phyloP scores from a whole-genome alignment of 2,113 vertebrate genomes.

The Onychostoma macrolepis region DNA sequence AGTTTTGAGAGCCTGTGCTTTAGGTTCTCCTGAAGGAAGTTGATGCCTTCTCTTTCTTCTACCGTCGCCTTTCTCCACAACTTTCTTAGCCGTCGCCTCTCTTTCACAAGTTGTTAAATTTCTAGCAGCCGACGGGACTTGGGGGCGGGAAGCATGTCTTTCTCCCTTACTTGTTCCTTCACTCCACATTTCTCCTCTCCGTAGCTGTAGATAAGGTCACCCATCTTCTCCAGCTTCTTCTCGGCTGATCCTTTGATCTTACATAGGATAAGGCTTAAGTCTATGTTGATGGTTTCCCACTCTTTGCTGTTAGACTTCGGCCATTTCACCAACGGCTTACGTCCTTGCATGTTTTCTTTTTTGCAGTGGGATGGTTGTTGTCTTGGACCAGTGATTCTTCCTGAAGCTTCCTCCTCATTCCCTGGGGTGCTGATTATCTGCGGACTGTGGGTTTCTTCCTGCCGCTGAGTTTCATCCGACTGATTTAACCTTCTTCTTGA shows the following conservation, averaged over 20 bases:
- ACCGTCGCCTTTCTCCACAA: neutral
- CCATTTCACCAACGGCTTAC: neutral
- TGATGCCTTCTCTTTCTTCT: constrained; percentile 15
- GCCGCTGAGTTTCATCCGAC: neutral
- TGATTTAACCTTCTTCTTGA: neutral
- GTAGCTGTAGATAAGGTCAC: constrained; percentile 6
- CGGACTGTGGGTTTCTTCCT: neutral
- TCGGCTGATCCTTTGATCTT: neutral
- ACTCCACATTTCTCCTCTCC: constrained; percentile 18
- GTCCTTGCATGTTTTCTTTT: neutral
- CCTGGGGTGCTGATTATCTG: constrained; percentile 10
- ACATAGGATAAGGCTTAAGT: neutral
- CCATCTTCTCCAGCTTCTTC: neutral
- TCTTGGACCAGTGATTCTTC: neutral
- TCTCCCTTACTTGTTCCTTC: neutral
- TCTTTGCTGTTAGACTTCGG: neutral
- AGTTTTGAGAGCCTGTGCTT: constrained; percentile 13
- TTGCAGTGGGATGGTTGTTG: too few relatives aligned
- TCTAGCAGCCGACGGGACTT: constrained; percentile 10
- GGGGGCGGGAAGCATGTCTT: neutral
- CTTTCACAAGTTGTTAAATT: too few relatives aligned
- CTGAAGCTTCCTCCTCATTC: neutral
- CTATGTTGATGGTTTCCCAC: neutral
- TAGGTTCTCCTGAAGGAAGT: constrained; percentile 17
- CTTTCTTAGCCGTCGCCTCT: neutral